Evolutionary conservation across 2,797 vertebrate genomes (phyloP).

Genomic region (Anabas testudineus): DNA sequence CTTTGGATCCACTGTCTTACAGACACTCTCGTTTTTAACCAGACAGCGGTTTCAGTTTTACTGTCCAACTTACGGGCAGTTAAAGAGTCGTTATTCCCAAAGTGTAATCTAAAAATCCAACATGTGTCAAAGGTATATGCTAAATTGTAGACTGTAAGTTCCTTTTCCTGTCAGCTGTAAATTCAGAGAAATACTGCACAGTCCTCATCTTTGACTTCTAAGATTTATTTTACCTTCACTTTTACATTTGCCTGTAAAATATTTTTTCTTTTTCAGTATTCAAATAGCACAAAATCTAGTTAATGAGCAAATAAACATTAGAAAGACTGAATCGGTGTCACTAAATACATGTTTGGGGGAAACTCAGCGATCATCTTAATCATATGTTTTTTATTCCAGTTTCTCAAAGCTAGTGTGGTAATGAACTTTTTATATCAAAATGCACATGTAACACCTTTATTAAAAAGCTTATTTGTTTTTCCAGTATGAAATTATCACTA

Average conservation of each 20-base stretch:
- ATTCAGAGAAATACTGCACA: too few species aligned
- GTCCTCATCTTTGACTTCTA: too few species aligned
- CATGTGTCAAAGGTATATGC: too few species aligned
- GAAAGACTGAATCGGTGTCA: neutral
- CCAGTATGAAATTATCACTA: conserved; percentile 3
- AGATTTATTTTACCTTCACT: conserved; percentile 14
- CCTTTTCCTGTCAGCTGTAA: too few species aligned
- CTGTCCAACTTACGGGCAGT: too few species aligned
- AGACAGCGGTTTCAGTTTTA: too few species aligned
- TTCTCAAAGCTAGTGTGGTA: conserved; percentile 5
- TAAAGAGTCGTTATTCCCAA: too few species aligned
- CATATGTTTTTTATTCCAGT: neutral
- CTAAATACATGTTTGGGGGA: neutral
- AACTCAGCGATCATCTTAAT: neutral
- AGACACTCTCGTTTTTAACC: too few species aligned
- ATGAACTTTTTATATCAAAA: conserved; percentile 7
- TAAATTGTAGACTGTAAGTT: too few species aligned
- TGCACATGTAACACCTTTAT: conserved; percentile 30
- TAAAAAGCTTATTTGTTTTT: conserved; percentile 27
- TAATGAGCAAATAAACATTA: neutral
- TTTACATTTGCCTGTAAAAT: conserved; percentile 14
- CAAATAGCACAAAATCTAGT: conserved; percentile 7
- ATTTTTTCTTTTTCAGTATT: neutral
- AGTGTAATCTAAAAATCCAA: too few species aligned
- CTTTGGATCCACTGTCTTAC: neutral